Base-by-base conservation (phyloP, 2,797 vertebrate genomes). In the Cottoperca gobio region DNA sequence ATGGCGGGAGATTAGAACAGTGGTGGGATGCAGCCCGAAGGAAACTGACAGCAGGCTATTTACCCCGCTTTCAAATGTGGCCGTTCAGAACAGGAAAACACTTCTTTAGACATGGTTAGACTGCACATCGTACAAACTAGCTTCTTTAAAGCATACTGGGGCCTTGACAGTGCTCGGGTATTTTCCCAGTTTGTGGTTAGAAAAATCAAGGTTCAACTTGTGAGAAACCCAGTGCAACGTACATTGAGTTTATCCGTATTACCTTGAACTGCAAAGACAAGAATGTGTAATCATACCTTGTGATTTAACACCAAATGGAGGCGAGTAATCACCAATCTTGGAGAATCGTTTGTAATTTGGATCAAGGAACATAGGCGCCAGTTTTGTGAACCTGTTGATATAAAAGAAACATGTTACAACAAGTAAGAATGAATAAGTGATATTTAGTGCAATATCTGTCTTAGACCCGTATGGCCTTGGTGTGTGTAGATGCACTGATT, bases 261-360 rank as follows among this genome's bases (percentile, higher is more conserved):
- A 48, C 8, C 6, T 66, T 14, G 5, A 11, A 28, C 35, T 71
- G 23, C 13, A 33, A 16, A 73, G 28, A 52, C 2, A 64, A 50
- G 4, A 53, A 65, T 12, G 2, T 26, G 24, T 46, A 14, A 71
- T 59, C 81, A 66, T 97, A 98, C 97, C 97, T 97, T 97, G 97
- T 87, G 95, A 95, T 95, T 95, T 97, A 90, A 97, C 94, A 79
- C 97, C 97, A 91, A 98, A 98, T 1, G 97, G 97, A 45, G 96
- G 96, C 17, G 89, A 93, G 73, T 95, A 97, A 83, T 92, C 93
- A 76, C 90, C 91, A 85, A 98, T 96, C 83, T 93, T 95, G 58
- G 93, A 91, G 91, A 96, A 95, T 40, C 93, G 94, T 85, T 94
- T 96, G 91, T 97, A 97, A 85, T 96, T 96, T 78, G 92, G 91